Conservation (phyloP, 2,888 invertebrate genomes). For the Neria commutata region DNA sequence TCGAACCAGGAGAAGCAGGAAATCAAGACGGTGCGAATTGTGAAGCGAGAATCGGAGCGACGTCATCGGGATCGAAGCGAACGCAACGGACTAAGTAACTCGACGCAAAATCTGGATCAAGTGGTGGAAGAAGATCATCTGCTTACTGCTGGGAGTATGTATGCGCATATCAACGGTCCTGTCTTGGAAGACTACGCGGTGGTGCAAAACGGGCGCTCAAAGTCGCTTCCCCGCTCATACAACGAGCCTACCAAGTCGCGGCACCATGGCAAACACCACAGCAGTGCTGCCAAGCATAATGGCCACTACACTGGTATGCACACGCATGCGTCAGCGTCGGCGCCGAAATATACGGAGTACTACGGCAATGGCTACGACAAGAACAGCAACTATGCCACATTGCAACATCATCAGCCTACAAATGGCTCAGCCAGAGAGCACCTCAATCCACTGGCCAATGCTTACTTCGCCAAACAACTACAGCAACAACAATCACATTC, state of each 20-base stretch:
- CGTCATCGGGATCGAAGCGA: slow-evolving; percentile 81
- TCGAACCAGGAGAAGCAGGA: slow-evolving; percentile 82
- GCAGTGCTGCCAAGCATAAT: slow-evolving; percentile 36
- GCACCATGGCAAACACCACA: slow-evolving; percentile 38
- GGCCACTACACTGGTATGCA: slow-evolving; percentile 32
- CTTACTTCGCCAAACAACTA: slow-evolving; percentile 55
- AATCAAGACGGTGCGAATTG: slow-evolving; percentile 91
- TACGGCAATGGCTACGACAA: slow-evolving; percentile 51
- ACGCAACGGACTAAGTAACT: slow-evolving; percentile 64
- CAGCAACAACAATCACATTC: slow-evolving; percentile 45
- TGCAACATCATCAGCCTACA: slow-evolving; percentile 41
- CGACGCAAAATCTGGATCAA: slow-evolving; percentile 60
- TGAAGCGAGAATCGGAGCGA: slow-evolving; percentile 88
- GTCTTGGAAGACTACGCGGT: slow-evolving; percentile 50
- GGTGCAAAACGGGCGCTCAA: slow-evolving; percentile 62
- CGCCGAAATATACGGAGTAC: slow-evolving; percentile 40
- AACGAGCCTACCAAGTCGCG: slow-evolving; percentile 47
- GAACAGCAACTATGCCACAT: slow-evolving; percentile 54
- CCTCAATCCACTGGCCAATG: slow-evolving; percentile 53
- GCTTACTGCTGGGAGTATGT: slow-evolving; percentile 34
- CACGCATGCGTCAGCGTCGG: too few relatives aligned
- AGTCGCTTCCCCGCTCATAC: slow-evolving; percentile 65
- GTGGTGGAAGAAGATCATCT: slow-evolving; percentile 60
- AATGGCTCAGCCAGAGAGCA: slow-evolving; percentile 49
- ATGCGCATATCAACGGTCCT: slow-evolving; percentile 1